Conservation (phyloP, 37 sponge, comb jelly and placozoan species). For the Chondrosia reniformis region DNA sequence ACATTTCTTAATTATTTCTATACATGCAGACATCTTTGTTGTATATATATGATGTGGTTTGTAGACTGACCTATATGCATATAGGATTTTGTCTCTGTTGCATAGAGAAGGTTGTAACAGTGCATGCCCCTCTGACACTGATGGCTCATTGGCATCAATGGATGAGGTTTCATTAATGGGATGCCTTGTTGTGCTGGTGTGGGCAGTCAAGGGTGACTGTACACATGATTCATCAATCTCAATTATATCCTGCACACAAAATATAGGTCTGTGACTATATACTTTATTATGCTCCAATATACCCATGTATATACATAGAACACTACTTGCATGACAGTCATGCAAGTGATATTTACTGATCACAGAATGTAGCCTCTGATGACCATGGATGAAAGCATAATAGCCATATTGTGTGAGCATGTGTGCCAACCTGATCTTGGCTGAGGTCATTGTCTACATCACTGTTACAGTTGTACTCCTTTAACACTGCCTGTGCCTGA, state of each 20-base stretch:
- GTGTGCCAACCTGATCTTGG: not conserved
- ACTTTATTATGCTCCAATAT: not conserved
- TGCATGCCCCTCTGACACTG: not conserved
- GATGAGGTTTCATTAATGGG: not conserved
- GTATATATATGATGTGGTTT: not conserved
- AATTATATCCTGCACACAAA: not conserved
- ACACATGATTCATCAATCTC: not conserved
- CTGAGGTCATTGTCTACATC: not conserved
- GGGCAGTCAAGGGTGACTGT: not conserved
- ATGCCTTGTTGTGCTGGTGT: not conserved
- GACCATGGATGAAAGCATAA: slow-evolving; percentile 7
- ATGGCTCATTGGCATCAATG: not conserved
- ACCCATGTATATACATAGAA: not conserved
- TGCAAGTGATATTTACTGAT: not conserved
- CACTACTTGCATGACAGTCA: not conserved
- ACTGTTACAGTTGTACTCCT: slow-evolving; percentile 9
- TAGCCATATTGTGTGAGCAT: not conserved
- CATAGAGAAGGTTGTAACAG: slow-evolving; percentile 13
- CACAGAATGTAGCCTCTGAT: not conserved
- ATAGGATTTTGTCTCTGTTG: slow-evolving; percentile 10
- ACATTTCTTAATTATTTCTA: too few species aligned
- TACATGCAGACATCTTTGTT: not conserved
- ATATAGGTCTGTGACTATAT: not conserved
- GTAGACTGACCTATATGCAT: slow-evolving; percentile 13
- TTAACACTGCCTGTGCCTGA: not conserved